Percentiles rank a stretch among this genome's conserved stretches.
phyloP scores from a whole-genome alignment of 2,888 invertebrate genomes.

The Pammene aurita region DNA sequence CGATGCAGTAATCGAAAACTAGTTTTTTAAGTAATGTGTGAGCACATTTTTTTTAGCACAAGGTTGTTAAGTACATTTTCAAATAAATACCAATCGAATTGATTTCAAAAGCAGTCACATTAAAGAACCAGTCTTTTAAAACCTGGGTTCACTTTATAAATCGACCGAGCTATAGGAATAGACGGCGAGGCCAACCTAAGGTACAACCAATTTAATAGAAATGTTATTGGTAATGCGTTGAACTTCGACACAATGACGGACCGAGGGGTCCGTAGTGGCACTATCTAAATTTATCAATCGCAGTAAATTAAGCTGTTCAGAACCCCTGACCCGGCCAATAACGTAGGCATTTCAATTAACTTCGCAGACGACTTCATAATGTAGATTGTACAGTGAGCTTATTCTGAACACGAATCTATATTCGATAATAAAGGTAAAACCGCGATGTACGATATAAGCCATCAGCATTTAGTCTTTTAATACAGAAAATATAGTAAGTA shows the following conservation, averaged over 20 bases:
- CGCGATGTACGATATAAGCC: too few relatives aligned
- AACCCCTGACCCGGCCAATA: constrained; percentile 57
- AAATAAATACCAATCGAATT: constrained; percentile 11
- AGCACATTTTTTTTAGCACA: neutral
- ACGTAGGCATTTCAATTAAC: constrained; percentile 68
- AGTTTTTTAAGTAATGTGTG: neutral
- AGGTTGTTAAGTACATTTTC: neutral
- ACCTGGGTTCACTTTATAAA: constrained; percentile 15
- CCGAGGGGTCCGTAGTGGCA: constrained; percentile 47
- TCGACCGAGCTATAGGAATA: constrained; percentile 12
- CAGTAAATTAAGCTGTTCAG: constrained; percentile 66
- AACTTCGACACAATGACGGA: constrained; percentile 35
- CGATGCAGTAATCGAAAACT: neutral
- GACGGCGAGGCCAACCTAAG: constrained; percentile 54
- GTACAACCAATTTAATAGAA: constrained; percentile 55
- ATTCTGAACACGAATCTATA: constrained; percentile 4
- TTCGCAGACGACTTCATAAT: constrained; percentile 54
- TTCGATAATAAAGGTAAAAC: neutral
- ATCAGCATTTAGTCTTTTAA: too few relatives aligned
- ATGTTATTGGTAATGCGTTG: constrained; percentile 43
- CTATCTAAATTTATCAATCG: constrained; percentile 71
- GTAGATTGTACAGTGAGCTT: constrained; percentile 4
- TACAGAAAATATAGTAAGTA: too few relatives aligned
- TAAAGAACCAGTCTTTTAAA: neutral
- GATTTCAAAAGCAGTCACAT: neutral